Evolutionary conservation across 2,888 invertebrate species (phyloP), one percentile per base, ranked within the genome.

Genomic region (Eubasilissa splendida): DNA sequence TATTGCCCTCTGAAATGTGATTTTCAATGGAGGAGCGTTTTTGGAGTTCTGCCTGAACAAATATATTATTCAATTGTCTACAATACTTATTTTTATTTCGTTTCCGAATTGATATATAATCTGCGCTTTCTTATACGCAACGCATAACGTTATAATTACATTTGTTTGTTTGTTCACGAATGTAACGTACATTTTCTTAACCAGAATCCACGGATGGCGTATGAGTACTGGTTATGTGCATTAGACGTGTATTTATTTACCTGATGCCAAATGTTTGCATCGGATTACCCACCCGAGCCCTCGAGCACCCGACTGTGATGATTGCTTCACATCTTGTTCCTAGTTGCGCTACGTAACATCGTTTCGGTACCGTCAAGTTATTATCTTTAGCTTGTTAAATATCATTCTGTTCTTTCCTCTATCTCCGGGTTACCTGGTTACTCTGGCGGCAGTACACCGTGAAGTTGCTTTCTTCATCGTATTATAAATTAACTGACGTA

Each of bases 241-340:
- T 73, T 33, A 22, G 31, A 56, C 56, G 12, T 71, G 71, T 7
- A 42, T 7, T 42, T 7, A 42, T 7, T 42, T 42, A 42, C 42
- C 4, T 42, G 58, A 73, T 73, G 71, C 71, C 71, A 42, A 73
- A 56, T 73, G n/a, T 73, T 56, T 73, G 71, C 58, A 56, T 73
- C 56, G 10, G 71, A 73, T 73, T 58, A 56, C n/a, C 54, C 56
- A 33, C 2, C 50, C 10, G 58, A 56, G 71, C 71, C 42, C 71
- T 14, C 56, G 71, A 56, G 71, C 71, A 58, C 71, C 33, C 56
- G 71, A 73, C 56, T 73, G 71, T 73, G 71, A 73, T 56, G 71
- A 56, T 73, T 73, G 42, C 71, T 73, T 73, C 71, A 65, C 33
- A 33, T 73, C 71, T 54, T 11, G 71, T 71, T 71, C 54, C 54